Conservation (phyloP, 2,113 vertebrate genomes). For the Austrofundulus limnaeus region DNA sequence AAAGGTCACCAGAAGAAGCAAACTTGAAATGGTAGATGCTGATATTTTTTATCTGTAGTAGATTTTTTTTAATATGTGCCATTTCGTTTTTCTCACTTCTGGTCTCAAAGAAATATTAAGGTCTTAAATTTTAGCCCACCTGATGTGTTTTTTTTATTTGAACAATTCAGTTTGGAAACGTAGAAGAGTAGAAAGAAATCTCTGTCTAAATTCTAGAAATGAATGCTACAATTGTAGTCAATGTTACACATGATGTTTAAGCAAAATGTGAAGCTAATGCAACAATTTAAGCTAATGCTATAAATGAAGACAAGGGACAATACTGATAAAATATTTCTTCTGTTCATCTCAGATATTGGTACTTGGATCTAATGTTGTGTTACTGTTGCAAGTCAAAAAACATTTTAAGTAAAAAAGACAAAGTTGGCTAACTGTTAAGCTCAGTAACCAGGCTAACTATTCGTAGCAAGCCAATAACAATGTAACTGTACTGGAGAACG, state of each 20-base stretch:
- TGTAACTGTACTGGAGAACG: no score
- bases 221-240: not conserved
- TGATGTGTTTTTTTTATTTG: not conserved
- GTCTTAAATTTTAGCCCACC: not conserved
- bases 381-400: no score
- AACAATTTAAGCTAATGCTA: not conserved
- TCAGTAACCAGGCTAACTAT: no score
- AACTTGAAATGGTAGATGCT: conserved; percentile 1
- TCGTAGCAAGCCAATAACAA: no score
- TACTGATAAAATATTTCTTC: no score
- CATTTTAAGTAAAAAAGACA: no score
- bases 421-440: no score
- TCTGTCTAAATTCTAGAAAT: not conserved
- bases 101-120: not conserved
- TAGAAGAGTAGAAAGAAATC: not conserved
- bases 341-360: no score
- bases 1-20: not conserved
- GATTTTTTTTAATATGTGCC: no score
- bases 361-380: no score
- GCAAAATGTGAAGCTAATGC: no score
- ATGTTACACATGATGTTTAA: not conserved
- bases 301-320: no score
- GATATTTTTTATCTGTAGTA: not conserved
- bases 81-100: not conserved
- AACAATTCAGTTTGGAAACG: not conserved